Conservation (phyloP, 2,888 invertebrate species). For the Seira ritae region DNA sequence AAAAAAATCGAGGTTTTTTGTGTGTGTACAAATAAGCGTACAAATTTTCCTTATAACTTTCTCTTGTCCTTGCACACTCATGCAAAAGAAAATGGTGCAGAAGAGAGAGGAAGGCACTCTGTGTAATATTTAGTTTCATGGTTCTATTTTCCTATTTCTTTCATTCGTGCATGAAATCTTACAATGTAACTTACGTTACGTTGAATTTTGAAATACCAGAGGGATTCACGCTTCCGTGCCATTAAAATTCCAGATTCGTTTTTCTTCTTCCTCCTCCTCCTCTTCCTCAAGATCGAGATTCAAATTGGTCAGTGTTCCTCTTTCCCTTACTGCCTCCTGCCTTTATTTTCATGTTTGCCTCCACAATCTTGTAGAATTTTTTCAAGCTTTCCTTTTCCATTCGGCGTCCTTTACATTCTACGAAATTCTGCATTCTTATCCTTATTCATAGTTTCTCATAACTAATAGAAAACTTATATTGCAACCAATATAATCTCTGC, state of each 20-base stretch:
- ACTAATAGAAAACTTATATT: too few relatives aligned
- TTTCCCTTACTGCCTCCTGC: too few relatives aligned
- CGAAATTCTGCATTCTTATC: too few relatives aligned
- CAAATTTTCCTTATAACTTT: slow-evolving; percentile 2
- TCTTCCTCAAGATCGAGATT: background rate
- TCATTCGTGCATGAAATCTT: slow-evolving; percentile 64
- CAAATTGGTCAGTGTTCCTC: slow-evolving; percentile 56
- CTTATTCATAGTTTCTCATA: too few relatives aligned
- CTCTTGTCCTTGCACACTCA: slow-evolving; percentile 38
- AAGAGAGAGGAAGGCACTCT: background rate
- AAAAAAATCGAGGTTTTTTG: too few relatives aligned
- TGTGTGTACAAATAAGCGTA: too few relatives aligned
- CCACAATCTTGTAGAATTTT: too few relatives aligned
- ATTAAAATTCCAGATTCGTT: slow-evolving; percentile 64
- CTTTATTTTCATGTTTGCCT: too few relatives aligned
- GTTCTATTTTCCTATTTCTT: slow-evolving; percentile 57
- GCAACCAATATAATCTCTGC: too few relatives aligned
- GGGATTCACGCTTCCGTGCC: slow-evolving; percentile 59
- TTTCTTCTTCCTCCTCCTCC: slow-evolving; percentile 45
- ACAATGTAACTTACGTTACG: slow-evolving; percentile 21
- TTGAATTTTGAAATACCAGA: slow-evolving; percentile 48
- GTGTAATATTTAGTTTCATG: slow-evolving; percentile 47
- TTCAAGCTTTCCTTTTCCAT: too few relatives aligned
- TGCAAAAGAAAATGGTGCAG: slow-evolving; percentile 27
- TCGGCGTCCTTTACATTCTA: too few relatives aligned